Percentiles rank a stretch among this genome's conserved stretches.
phyloP scores from a whole-genome alignment of 2,113 vertebrate genomes.

The Cyphomyrus plagiostoma region DNA sequence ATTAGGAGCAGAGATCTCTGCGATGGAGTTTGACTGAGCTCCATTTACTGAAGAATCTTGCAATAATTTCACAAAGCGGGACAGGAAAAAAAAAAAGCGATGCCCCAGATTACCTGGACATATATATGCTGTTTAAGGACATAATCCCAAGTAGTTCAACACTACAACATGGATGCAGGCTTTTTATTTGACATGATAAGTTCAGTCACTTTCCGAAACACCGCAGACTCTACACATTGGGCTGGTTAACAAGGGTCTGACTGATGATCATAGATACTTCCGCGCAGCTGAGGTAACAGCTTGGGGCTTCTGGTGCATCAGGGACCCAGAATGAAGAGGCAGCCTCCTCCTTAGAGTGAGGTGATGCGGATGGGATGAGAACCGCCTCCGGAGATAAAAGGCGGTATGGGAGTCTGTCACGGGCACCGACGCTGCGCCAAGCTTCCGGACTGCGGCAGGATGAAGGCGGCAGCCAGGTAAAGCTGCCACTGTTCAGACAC shows the following conservation, averaged over 20 bases:
- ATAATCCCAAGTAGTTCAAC: neutral
- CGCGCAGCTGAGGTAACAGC: neutral
- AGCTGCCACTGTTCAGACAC: neutral
- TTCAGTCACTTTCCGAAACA: neutral
- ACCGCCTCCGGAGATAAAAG: neutral
- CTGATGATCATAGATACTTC: neutral
- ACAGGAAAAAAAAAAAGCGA: neutral
- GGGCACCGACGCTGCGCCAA: neutral
- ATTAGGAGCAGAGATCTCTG: slow-evolving; percentile 4
- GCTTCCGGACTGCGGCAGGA: neutral
- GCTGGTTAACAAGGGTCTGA: neutral
- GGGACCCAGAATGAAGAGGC: neutral
- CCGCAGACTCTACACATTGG: neutral
- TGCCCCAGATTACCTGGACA: neutral
- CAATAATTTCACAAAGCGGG: neutral
- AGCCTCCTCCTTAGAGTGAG: neutral
- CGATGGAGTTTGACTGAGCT: neutral
- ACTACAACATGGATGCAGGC: neutral
- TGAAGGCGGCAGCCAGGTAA: neutral
- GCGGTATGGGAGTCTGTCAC: neutral
- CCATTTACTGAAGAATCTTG: neutral
- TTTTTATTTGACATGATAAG: neutral
- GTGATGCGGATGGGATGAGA: neutral
- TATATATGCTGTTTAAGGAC: neutral
- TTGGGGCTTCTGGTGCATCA: neutral